These are phyloP conservation scores for Pseudopodoces humilis DNA, from an alignment of 2,113 vertebrate species.

Conservation along the genomic window DNA sequence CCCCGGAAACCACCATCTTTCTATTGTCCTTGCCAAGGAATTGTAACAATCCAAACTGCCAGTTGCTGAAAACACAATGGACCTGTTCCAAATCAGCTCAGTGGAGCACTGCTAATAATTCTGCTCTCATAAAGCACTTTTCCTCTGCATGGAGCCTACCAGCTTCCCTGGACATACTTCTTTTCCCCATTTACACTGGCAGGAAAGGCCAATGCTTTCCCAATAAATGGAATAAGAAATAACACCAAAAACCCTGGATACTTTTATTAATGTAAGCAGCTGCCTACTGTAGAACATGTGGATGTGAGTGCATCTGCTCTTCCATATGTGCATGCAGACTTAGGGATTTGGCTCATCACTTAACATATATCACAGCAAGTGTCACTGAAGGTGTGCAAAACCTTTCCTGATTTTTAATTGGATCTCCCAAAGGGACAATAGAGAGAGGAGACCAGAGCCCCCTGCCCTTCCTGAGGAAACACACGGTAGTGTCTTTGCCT, in stretches of 20 bases:
- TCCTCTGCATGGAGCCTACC: not conserved
- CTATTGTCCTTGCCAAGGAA: conserved; percentile 53
- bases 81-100: conserved; percentile 28
- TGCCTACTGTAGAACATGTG: accelerated
- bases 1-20: conserved; percentile 43
- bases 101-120: not conserved
- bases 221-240: not conserved
- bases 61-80: conserved; percentile 54
- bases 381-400: not conserved
- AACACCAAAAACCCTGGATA: not conserved
- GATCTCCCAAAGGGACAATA: not conserved
- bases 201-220: not conserved
- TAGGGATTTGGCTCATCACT: not conserved
- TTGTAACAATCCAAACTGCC: conserved; percentile 42
- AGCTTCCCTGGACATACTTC: not conserved
- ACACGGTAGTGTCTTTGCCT: not conserved
- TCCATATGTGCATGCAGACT: accelerated
- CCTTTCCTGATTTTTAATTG: not conserved
- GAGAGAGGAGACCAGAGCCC: not conserved
- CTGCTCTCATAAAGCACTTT: not conserved
- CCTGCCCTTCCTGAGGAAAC: not conserved
- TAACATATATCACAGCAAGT: not conserved
- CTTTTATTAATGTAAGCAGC: not conserved
- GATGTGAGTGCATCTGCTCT: not conserved
- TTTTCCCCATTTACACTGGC: not conserved